Base-by-base conservation (phyloP, 1,140 invertebrate species). In the Heliconius eleuchia region DNA sequence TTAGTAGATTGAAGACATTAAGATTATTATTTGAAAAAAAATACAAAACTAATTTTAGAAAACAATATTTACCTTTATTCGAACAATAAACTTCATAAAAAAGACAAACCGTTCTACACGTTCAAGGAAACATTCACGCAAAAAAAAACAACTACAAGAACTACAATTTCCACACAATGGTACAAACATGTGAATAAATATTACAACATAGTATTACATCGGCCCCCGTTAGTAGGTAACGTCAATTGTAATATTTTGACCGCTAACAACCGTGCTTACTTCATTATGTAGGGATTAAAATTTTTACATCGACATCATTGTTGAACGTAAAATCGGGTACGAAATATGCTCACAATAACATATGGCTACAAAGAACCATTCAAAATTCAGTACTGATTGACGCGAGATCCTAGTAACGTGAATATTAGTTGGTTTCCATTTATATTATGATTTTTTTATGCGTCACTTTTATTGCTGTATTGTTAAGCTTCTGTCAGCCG, bases 341-440 rank as follows among this genome's bases (percentile, higher is more conserved):
- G 76, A 85, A 85, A 94, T 92, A 90, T 79, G 82, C 84, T 91
- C 90, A 92, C 88, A 94, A 94, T 92, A 91, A 90, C 87, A 90
- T 81, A 85, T 84, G 83, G 82, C 83, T 90, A 85, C 91, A 91
- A 89, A 87, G 86, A 92, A 92, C 84, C 83, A 84, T 86, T 83
- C 84, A 87, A 85, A 86, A 0, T 30, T 85, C 86, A 88, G 83
- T 78, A 85, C 85, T 94, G 91, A 94, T 94, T 94, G 92, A 94
- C 92, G 89, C 90, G 89, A 89, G 91, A 92, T 88, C 87, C 88
- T 84, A 85, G 80, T 80, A 78, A 81, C 84, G 84, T 83, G 86
- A 89, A 87, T 91, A 87, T 83, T 88, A 82, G 88, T 83, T 82
- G 75, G 82, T 81, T 84, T 86, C 84, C 81, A 91, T 86, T 88